A percentile compares a stretch with the other conserved stretches of the same genome.
These are phyloP conservation scores for Tarsius wallacei DNA, from an alignment of 2,797 vertebrate genomes.

Conservation along the genomic window DNA sequence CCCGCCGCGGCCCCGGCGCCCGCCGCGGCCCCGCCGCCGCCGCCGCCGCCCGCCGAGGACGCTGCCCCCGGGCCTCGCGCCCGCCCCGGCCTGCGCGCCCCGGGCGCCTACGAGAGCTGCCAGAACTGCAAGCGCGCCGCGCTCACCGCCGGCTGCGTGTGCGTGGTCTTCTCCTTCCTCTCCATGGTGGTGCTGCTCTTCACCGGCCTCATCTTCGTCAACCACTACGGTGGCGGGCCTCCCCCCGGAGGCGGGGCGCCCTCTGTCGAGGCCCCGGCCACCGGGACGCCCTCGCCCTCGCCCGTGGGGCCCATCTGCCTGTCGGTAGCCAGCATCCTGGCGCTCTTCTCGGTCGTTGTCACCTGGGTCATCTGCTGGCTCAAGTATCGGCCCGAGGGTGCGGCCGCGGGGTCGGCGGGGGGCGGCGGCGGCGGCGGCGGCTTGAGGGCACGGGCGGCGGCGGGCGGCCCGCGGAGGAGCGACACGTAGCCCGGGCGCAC, in stretches of 20 bases:
- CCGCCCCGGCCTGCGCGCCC: slow-evolving; percentile 76
- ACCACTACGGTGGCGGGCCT: slow-evolving; percentile 93
- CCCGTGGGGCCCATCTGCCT: slow-evolving; percentile 97
- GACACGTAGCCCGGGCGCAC: slow-evolving; percentile 12
- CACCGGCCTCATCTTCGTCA: slow-evolving; percentile 98
- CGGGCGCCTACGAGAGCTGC: slow-evolving; percentile 93
- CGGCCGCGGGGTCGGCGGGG: slow-evolving; percentile 85
- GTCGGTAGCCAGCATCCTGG: slow-evolving; percentile 96
- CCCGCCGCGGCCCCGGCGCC: slow-evolving; percentile 85
- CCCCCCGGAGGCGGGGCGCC: slow-evolving; percentile 68
- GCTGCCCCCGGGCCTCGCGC: slow-evolving; percentile 49
- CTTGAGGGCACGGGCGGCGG: slow-evolving; percentile 85
- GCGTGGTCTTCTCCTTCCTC: slow-evolving; percentile 96
- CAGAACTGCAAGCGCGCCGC: slow-evolving; percentile 96
- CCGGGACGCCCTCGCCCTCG: slow-evolving; percentile 91
- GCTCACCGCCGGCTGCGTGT: slow-evolving; percentile 96
- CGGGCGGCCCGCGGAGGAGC: slow-evolving; percentile 67
- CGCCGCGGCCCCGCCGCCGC: slow-evolving; percentile 64
- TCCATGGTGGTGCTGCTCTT: slow-evolving; percentile 97
- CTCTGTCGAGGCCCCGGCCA: slow-evolving; percentile 74
- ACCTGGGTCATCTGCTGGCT: slow-evolving; percentile 98
- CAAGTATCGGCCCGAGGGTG: slow-evolving; percentile 95
- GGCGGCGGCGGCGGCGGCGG: slow-evolving; percentile 90
- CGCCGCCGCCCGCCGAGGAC: slow-evolving; percentile 31
- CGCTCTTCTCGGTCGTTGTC: slow-evolving; percentile 97